Evolutionary conservation across 2,888 invertebrate genomes (phyloP).

Genomic region (Hydroisotoma schaefferi): DNA sequence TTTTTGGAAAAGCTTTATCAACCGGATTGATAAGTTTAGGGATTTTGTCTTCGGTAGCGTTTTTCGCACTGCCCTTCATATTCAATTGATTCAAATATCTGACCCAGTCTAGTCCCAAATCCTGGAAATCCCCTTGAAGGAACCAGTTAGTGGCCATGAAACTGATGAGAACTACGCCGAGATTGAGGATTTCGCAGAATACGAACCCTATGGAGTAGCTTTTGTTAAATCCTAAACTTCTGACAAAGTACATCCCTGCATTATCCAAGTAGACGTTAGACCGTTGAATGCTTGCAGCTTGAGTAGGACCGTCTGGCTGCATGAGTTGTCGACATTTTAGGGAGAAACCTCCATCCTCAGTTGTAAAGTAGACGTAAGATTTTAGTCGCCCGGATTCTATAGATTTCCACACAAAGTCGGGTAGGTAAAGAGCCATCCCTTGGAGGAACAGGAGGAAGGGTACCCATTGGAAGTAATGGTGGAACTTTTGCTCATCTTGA

Average conservation of each 20-base stretch:
- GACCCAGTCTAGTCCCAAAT: slow-evolving; percentile 1
- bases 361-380: background rate
- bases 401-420: slow-evolving; percentile 3
- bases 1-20: slow-evolving; percentile 6
- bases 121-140: slow-evolving; percentile 2
- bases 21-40: slow-evolving; percentile 4
- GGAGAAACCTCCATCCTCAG: background rate
- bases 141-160: slow-evolving; percentile 9
- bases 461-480: slow-evolving; percentile 13
- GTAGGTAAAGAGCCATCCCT: background rate
- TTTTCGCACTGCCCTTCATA: no score
- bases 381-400: background rate
- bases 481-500: slow-evolving; percentile 5
- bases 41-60: no score
- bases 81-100: background rate
- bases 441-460: slow-evolving; percentile 6
- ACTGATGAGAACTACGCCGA: background rate
- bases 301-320: no score
- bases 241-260: background rate
- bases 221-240: slow-evolving; percentile 6
- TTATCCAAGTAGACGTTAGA: background rate
- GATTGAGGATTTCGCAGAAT: slow-evolving; percentile 6
- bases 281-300: background rate
- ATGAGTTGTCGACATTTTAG: no score
- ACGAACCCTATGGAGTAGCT: background rate